These are phyloP conservation scores for Oncorhynchus gorbuscha DNA, from an alignment of 2,113 vertebrate genomes.

Conservation along the genomic window DNA sequence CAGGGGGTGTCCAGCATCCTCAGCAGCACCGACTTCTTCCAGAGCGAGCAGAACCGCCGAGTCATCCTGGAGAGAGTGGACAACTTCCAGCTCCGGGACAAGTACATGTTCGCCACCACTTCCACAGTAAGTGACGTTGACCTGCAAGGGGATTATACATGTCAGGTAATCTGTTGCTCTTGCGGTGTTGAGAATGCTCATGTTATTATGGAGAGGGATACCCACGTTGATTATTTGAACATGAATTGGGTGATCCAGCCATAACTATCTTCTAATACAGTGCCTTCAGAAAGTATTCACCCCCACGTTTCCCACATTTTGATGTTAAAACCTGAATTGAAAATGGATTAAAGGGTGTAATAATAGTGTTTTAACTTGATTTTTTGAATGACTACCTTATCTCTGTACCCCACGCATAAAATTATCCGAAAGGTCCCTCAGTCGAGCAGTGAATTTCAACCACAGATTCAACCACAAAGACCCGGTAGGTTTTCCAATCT, in stretches of 20 bases:
- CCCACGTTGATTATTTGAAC: neutral
- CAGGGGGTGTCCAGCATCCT: constrained; percentile 85
- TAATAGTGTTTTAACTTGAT: too few species aligned
- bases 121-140: constrained; percentile 78
- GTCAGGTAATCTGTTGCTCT: neutral
- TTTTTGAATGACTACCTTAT: too few species aligned
- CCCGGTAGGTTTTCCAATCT: too few species aligned
- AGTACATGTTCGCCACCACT: constrained; percentile 96
- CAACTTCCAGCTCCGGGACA: constrained; percentile 94
- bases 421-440: too few species aligned
- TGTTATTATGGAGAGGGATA: neutral
- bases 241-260: neutral
- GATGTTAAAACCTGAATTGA: too few species aligned
- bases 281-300: neutral
- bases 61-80: constrained; percentile 87
- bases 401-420: too few species aligned
- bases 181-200: too few species aligned
- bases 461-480: too few species aligned
- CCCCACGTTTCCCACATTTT: too few species aligned
- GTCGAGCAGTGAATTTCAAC: too few species aligned
- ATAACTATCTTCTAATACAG: neutral
- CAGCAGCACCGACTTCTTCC: constrained; percentile 94
- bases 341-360: too few species aligned
- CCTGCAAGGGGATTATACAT: neutral
- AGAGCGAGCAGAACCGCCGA: constrained; percentile 85